Conservation (phyloP, 2,113 vertebrate species). For the Gymnobelideus leadbeateri region DNA sequence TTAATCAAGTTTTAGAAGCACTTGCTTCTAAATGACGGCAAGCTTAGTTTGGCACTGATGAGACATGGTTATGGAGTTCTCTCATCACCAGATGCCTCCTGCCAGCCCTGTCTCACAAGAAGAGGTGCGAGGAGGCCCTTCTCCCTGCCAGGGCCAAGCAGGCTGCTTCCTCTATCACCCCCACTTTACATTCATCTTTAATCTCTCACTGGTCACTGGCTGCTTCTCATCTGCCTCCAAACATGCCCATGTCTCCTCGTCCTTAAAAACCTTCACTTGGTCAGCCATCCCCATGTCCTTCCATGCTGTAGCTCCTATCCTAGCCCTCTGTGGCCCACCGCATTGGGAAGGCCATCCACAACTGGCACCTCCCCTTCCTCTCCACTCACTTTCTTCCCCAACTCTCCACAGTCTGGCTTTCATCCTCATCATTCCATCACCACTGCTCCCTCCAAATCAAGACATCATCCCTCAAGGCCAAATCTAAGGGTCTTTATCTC, state of each 20-base stretch:
- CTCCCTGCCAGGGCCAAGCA: background rate
- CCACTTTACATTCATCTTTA: background rate
- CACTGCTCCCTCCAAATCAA: background rate
- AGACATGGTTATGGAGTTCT: background rate
- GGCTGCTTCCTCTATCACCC: background rate
- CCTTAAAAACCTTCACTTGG: background rate
- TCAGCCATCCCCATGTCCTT: background rate
- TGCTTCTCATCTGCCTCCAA: background rate
- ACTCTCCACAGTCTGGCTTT: background rate
- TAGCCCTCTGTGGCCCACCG: background rate
- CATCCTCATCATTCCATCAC: background rate
- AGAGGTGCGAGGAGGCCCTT: background rate
- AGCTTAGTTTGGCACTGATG: background rate
- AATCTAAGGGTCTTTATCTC: background rate
- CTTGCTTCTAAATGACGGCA: background rate
- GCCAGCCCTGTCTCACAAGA: background rate
- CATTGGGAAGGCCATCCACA: background rate
- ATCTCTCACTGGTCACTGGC: background rate
- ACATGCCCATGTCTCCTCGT: background rate
- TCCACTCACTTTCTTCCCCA: no score
- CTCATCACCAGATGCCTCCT: background rate
- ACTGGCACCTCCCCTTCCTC: background rate
- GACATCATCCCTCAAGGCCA: background rate
- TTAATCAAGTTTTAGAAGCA: background rate
- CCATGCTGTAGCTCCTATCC: fast-evolving